A percentile compares a stretch with the other conserved stretches of the same genome.
These are phyloP conservation scores for Gasterosteus nipponicus DNA, from an alignment of 2,113 vertebrate species.

Conservation along the genomic window DNA sequence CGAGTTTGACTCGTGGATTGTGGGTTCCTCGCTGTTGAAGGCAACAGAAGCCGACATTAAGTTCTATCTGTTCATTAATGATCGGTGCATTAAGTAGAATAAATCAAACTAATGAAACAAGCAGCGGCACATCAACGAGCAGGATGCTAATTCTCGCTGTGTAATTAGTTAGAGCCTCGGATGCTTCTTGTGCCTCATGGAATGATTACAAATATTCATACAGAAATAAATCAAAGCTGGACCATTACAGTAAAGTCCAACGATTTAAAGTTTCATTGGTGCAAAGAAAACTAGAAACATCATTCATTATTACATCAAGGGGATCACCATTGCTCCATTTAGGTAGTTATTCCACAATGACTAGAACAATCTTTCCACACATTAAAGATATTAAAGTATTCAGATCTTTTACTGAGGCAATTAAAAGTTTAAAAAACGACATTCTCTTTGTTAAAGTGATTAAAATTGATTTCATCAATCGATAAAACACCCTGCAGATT, in stretches of 20 bases:
- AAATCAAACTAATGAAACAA: slow-evolving; percentile 25
- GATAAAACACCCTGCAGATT: neutral
- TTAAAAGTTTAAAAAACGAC: neutral
- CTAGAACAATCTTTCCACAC: neutral
- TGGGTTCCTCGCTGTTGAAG: slow-evolving; percentile 26
- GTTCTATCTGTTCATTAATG: slow-evolving; percentile 1
- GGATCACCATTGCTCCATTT: neutral
- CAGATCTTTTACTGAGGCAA: neutral
- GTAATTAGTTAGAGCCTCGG: neutral
- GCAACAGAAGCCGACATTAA: slow-evolving; percentile 1
- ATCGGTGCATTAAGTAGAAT: slow-evolving; percentile 1
- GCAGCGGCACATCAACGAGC: neutral
- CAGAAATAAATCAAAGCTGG: neutral
- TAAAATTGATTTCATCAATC: neutral
- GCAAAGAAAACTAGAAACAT: neutral
- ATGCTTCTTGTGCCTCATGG: neutral
- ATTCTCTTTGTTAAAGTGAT: neutral
- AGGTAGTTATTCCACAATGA: neutral
- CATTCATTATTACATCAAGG: neutral
- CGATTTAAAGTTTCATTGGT: neutral
- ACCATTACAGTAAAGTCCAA: neutral
- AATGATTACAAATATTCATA: neutral
- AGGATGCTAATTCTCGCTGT: neutral
- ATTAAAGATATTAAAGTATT: neutral
- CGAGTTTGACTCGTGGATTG: slow-evolving; percentile 5